Conservation (phyloP, 1,140 invertebrate genomes). For the Aphelenchoides avenae region DNA sequence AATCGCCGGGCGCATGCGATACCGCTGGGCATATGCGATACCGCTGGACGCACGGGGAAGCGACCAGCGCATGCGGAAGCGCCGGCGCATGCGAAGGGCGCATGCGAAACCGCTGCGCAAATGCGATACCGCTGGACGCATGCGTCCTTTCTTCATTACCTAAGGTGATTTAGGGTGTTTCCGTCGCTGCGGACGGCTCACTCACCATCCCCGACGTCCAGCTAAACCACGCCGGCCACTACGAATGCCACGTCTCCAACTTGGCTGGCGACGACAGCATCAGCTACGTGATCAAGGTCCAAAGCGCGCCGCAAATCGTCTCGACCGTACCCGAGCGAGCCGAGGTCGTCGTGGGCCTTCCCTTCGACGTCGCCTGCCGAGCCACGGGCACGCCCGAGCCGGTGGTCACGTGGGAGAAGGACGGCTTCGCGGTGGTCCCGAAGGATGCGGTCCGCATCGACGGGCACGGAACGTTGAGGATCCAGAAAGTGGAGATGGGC, state of each 20-base stretch:
- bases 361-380: slow-evolving; percentile 60
- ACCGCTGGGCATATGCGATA: too few relatives aligned
- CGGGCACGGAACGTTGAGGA: slow-evolving; percentile 15
- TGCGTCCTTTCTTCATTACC: too few relatives aligned
- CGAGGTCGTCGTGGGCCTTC: slow-evolving; percentile 36
- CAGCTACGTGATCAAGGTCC: slow-evolving; percentile 35
- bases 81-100: too few relatives aligned
- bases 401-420: slow-evolving; percentile 59
- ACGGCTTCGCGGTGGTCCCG: slow-evolving; percentile 28
- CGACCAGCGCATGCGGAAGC: too few relatives aligned
- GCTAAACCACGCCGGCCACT: slow-evolving; percentile 37
- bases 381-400: slow-evolving; percentile 63
- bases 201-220: slow-evolving; percentile 39
- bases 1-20: too few relatives aligned
- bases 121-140: too few relatives aligned
- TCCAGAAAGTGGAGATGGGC: not conserved
- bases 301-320: slow-evolving; percentile 44
- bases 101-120: too few relatives aligned
- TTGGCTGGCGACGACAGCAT: slow-evolving; percentile 45
- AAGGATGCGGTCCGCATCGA: slow-evolving; percentile 1
- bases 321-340: slow-evolving; percentile 32
- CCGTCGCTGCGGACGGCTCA: slow-evolving; percentile 35
- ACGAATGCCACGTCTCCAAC: slow-evolving; percentile 49
- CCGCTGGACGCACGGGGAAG: too few relatives aligned
- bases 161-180: too few relatives aligned